Conservation (phyloP, 1,140 invertebrate species). For the Apis florea region DNA sequence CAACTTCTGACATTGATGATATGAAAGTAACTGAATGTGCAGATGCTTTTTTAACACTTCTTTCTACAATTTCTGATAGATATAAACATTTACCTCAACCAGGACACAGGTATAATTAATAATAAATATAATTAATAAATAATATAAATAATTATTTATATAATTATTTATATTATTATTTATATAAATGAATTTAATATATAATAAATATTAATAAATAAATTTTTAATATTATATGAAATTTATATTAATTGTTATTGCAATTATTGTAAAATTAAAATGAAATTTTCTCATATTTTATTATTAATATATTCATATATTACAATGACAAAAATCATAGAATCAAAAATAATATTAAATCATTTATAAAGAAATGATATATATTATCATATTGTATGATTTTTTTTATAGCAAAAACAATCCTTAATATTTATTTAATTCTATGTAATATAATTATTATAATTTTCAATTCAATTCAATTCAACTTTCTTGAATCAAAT, state of each 20-base stretch:
- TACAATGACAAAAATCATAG: no score
- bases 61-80: slow-evolving; percentile 93
- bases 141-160: background rate
- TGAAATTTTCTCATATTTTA: background rate
- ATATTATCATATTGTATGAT: no score
- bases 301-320: no score
- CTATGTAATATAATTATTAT: no score
- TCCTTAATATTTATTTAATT: no score
- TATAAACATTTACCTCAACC: slow-evolving; percentile 91
- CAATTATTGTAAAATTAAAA: background rate
- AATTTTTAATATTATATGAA: background rate
- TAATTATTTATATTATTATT: background rate
- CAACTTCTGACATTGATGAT: slow-evolving; percentile 83
- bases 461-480: no score
- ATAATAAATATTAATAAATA: background rate
- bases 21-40: slow-evolving; percentile 89
- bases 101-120: slow-evolving; percentile 84
- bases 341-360: no score
- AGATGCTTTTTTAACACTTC: slow-evolving; percentile 89
- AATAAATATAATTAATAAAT: slow-evolving; percentile 10
- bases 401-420: no score
- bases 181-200: background rate
- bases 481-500: no score
- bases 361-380: no score
- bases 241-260: background rate